These are phyloP conservation scores for Sardinella longiceps DNA, from an alignment of 2,797 vertebrate genomes.

Conservation along the genomic window DNA sequence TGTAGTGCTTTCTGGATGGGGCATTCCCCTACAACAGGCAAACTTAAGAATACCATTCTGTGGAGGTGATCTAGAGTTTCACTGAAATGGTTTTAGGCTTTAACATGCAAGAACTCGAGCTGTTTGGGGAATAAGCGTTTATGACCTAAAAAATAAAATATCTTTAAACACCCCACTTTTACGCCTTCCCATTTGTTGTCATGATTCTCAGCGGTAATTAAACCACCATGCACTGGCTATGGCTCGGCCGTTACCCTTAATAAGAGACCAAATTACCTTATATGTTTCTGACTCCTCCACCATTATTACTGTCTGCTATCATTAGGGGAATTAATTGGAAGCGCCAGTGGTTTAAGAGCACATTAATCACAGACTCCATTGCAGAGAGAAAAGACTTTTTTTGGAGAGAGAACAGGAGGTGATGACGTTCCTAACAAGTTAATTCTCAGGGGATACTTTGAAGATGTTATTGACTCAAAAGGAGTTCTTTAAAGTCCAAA, in stretches of 20 bases:
- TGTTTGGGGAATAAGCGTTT: not conserved
- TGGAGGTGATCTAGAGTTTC: not conserved
- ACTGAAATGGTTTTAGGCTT: not conserved
- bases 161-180: constrained; percentile 31
- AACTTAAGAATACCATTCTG: not conserved
- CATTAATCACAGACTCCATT: constrained; percentile 55
- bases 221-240: constrained; percentile 49
- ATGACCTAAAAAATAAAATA: constrained; percentile 28
- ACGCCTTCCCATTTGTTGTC: constrained; percentile 45
- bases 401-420: not conserved
- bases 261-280: constrained; percentile 53
- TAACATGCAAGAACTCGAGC: not conserved
- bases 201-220: constrained; percentile 50
- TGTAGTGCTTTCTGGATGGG: not conserved
- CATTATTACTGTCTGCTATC: constrained; percentile 57
- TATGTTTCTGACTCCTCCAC: constrained; percentile 48
- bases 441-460: not conserved
- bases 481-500: not conserved
- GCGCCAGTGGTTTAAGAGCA: constrained; percentile 49
- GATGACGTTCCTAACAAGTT: not conserved
- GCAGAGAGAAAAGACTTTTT: constrained; percentile 30
- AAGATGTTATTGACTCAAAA: constrained; percentile 7
- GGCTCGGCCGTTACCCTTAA: constrained; percentile 54
- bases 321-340: constrained; percentile 59
- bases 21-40: not conserved